These are phyloP conservation scores for Temnopleurus reevesii DNA, from an alignment of 53 echinoderm and acorn worm species.

Conservation along the genomic window DNA sequence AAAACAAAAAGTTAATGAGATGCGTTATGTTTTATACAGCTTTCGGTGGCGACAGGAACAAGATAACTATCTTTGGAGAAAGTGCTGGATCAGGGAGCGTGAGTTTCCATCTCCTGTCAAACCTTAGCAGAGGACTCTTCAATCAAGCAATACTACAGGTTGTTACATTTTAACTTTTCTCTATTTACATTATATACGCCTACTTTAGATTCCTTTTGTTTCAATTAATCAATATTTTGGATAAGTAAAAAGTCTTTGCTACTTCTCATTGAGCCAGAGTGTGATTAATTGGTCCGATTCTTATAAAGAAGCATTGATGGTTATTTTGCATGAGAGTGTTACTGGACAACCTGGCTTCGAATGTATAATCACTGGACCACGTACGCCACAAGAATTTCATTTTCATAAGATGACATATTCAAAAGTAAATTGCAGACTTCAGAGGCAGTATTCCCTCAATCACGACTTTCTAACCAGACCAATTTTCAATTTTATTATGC, in stretches of 20 bases:
- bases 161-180: background rate
- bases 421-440: background rate
- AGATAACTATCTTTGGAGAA: constrained; percentile 84
- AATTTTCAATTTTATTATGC: no score
- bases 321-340: background rate
- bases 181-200: background rate
- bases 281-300: background rate
- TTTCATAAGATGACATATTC: background rate
- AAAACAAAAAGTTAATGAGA: no score
- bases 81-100: constrained; percentile 83
- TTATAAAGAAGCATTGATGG: background rate
- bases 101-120: constrained; percentile 72
- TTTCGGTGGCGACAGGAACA: constrained; percentile 74
- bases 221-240: background rate
- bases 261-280: background rate
- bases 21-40: constrained; percentile 48
- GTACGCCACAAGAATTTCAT: no score
- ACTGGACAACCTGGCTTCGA: no score
- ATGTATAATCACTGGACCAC: background rate
- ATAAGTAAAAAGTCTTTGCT: no score
- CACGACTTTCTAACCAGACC: background rate
- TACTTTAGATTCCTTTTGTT: no score
- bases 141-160: constrained; percentile 82
- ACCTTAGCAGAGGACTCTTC: constrained; percentile 68
- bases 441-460: background rate